Conservation (phyloP, 2,797 vertebrate species). For the Lophotriccus pileatus region DNA sequence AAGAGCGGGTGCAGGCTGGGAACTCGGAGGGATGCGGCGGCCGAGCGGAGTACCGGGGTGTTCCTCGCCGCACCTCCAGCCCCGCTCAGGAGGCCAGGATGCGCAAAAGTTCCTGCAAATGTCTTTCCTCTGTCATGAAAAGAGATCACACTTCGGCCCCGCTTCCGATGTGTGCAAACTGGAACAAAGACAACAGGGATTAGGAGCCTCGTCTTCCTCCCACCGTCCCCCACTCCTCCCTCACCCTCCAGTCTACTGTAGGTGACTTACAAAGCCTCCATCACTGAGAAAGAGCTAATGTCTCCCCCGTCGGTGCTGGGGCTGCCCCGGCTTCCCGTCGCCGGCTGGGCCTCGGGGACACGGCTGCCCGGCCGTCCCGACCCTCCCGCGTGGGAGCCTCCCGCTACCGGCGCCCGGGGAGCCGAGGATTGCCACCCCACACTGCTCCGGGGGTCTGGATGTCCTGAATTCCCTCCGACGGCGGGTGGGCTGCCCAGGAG, state of each 20-base stretch:
- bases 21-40: not conserved
- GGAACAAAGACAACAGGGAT: not conserved
- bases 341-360: not conserved
- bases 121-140: slow-evolving; percentile 2
- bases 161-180: not conserved
- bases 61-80: not conserved
- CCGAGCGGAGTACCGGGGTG: not conserved
- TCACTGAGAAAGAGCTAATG: not conserved
- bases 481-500: not conserved
- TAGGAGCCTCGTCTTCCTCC: not conserved
- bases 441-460: not conserved
- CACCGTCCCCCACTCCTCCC: not conserved
- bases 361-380: too few species aligned
- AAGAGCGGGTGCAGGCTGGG: not conserved
- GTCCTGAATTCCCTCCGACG: not conserved
- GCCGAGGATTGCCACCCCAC: not conserved
- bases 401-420: not conserved
- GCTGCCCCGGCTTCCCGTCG: not conserved
- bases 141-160: not conserved
- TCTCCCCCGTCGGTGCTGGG: not conserved
- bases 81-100: not conserved
- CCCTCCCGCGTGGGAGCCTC: not conserved
- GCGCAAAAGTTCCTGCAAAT: not conserved
- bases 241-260: not conserved
- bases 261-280: not conserved